Base-by-base conservation (phyloP, 2,113 vertebrate species). In the Pandion haliaetus region DNA sequence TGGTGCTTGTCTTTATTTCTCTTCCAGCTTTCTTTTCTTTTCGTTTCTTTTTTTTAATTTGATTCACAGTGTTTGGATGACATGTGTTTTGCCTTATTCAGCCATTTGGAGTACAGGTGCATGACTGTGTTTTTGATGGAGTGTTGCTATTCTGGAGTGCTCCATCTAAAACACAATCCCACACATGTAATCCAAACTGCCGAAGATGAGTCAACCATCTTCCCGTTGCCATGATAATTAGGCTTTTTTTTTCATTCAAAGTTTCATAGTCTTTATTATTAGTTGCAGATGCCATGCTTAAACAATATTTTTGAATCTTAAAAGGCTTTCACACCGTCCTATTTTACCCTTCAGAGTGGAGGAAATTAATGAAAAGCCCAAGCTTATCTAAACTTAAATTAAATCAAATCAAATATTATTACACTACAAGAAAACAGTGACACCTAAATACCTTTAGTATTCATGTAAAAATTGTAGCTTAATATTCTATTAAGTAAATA, bases 71-170 rank as follows among this genome's bases (percentile, higher is more conserved):
- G 84, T 97, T 98, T 90, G 29, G 93, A 94, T 97, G 97, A 98
- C 98, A 98, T 98, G 83, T 98, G 98, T 97, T 98, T 98, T 97
- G 97, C 98, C 98, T 98, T 98, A 98, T 80, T 96, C 96, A 70
- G 96, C 97, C 98, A 98, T 98, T 98, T 98, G 98, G 98, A 98
- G 90, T 98, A 98, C 98, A 98, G 98, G 98, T 98, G 98, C 97
- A 97, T 31, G 90, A 96, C 96, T 98, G 98, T 98, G 98, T 98
- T 98, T 98, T 93, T 98, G 98, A 98, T 95, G 97, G 97, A 98
- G 97, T 98, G 98, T 97, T 98, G 98, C 98, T 98, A 98, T 98
- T 97, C 98, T 97, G 97, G 98, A 98, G 97, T 86, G 95, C 96
- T 98, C 96, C 95, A 71, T 98, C 98, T 97, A 96, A 97, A 98